phyloP scores from a whole-genome alignment of 1,140 invertebrate genomes.

The Pemphigus obesinymphae region DNA sequence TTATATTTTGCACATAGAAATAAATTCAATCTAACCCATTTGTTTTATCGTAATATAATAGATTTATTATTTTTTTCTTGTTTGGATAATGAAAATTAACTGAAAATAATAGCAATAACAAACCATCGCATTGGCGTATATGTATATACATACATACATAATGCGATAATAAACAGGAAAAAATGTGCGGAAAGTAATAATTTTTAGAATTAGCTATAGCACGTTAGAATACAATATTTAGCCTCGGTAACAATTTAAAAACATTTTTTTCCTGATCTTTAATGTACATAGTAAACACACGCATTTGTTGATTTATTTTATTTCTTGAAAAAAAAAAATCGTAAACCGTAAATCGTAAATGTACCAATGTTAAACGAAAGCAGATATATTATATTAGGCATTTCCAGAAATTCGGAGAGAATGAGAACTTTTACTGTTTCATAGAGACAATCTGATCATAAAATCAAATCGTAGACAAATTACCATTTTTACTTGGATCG shows the following conservation, averaged over 20 bases:
- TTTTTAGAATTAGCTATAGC: neutral
- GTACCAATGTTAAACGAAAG: too few relatives aligned
- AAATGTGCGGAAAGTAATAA: neutral
- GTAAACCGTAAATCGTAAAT: too few relatives aligned
- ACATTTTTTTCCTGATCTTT: neutral
- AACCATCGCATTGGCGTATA: neutral
- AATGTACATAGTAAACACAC: neutral
- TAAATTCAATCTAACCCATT: neutral
- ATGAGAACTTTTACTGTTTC: too few relatives aligned
- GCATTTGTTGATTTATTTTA: too few relatives aligned
- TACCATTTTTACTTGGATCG: too few relatives aligned
- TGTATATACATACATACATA: neutral
- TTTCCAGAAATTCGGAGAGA: too few relatives aligned
- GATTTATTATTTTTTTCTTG: neutral
- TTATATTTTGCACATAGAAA: neutral
- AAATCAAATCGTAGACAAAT: too few relatives aligned
- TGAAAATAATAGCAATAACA: neutral
- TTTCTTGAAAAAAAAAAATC: too few relatives aligned
- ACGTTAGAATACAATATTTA: neutral
- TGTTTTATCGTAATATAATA: neutral
- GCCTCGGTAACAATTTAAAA: neutral
- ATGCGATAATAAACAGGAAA: neutral
- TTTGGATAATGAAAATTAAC: neutral
- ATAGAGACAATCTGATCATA: too few relatives aligned
- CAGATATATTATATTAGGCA: too few relatives aligned